Base-by-base conservation (phyloP, 1,140 invertebrate genomes). In the Zeugodacus cucurbitae region DNA sequence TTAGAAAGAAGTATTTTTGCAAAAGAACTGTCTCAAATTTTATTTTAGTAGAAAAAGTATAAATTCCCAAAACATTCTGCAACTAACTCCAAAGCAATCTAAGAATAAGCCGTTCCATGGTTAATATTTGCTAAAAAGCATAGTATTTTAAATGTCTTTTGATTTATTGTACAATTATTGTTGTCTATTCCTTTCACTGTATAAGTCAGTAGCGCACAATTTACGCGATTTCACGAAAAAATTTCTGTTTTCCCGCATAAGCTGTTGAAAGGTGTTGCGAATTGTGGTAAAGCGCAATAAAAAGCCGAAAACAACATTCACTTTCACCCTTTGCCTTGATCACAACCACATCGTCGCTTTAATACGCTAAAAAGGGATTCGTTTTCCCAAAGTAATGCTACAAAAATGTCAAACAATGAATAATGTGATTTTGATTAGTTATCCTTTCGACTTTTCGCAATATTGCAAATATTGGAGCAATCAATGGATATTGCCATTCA, bases 361-460 rank as follows among this genome's bases (percentile, higher is more conserved):
- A 48, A 20, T 17, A 22, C 22, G 41, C 37, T 11, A 44, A 70
- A 82, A 82, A 54, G n/a, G 41, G 74, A 54, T 48, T 82, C 11
- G n/a, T 82, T 82, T 48, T 41, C 44, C 37, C 44, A 82, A 82
- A 82, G 74, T 82, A 82, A 41, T 82, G 74, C 44, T 26, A 26
- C 20, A 82, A 26, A 82, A 78, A 54, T 54, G 74, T 48, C 41
- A 34, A 54, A 54, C 74, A 82, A 82, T 82, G 41, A 82, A 22
- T 82, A 48, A 82, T 82, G 74, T 29, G 74, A 44, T 82, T 82
- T 48, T 82, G 74, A 82, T 82, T 82, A 82, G 74, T 48, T 82
- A 82, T 82, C 74, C 74, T 82, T 82, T 26, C 44, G 74, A 48
- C 41, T 82, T 82, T 82, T 37, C 44, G 74, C 44, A 26, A 48